Conservation (phyloP, 2,888 invertebrate genomes). For the Thecophora atra region DNA sequence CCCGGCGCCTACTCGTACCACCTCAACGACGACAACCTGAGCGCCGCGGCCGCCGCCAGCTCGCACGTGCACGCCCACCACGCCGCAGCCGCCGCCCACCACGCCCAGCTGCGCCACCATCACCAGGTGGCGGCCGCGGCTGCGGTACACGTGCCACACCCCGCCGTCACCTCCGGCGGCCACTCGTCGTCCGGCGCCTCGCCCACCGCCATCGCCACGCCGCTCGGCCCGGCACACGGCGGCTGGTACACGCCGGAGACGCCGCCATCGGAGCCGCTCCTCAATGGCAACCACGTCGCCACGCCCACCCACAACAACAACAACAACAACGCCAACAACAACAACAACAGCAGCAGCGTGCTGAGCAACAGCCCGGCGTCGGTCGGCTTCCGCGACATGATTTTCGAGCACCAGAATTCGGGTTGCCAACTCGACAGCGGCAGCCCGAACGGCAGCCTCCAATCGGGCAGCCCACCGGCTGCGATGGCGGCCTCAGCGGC, state of each 20-base stretch:
- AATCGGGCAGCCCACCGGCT: conserved; percentile 64
- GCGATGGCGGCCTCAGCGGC: conserved; percentile 54
- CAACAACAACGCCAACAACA: conserved; percentile 42
- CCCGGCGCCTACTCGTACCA: conserved; percentile 66
- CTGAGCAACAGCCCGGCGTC: conserved; percentile 51
- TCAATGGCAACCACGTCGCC: conserved; percentile 45
- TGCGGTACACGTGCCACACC: conserved; percentile 22
- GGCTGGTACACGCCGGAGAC: conserved; percentile 67
- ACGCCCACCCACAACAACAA: conserved; percentile 27
- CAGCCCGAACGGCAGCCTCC: conserved; percentile 66
- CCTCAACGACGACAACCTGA: conserved; percentile 65
- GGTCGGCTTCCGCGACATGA: conserved; percentile 64
- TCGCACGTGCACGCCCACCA: conserved; percentile 55
- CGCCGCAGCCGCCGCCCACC: conserved; percentile 59
- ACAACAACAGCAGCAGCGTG: conserved; percentile 43
- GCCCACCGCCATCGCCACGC: conserved; percentile 59
- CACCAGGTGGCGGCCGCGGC: conserved; percentile 49
- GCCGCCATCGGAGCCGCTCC: conserved; percentile 62
- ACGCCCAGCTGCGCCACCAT: conserved; percentile 57
- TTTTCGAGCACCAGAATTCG: conserved; percentile 65
- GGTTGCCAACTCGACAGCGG: conserved; percentile 66
- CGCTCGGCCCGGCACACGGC: conserved; percentile 63
- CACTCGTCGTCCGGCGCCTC: conserved; percentile 57
- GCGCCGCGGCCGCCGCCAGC: conserved; percentile 56
- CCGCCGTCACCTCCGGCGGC: conserved; percentile 52